Evolutionary conservation across 1,140 invertebrate genomes (phyloP).

Genomic region (Calliopsis andreniformis): DNA sequence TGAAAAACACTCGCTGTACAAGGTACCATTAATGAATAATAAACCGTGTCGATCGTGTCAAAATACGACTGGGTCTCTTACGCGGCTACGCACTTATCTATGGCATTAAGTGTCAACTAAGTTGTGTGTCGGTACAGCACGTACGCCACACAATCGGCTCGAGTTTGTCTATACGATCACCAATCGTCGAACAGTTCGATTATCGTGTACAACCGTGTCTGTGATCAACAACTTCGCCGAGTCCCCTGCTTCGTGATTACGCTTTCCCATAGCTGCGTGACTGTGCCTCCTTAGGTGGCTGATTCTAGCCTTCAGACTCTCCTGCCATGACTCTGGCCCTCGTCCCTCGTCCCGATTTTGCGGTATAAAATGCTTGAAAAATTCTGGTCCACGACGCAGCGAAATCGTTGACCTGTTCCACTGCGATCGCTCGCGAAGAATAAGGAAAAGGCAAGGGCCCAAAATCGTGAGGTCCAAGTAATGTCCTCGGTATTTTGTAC

Average conservation of each 20-base stretch:
- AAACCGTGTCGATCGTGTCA: conserved; percentile 68
- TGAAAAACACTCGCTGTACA: conserved; percentile 67
- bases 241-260: no score
- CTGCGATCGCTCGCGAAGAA: not conserved
- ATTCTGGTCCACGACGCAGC: conserved; percentile 6
- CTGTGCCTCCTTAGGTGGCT: not conserved
- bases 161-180: conserved; percentile 43
- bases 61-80: conserved; percentile 74
- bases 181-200: conserved; percentile 18
- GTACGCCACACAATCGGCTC: not conserved
- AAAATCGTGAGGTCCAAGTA: not conserved
- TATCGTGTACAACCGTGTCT: conserved; percentile 9
- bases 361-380: conserved; percentile 24
- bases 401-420: not conserved
- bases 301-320: not conserved
- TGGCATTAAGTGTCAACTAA: conserved; percentile 25
- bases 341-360: not conserved
- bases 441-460: not conserved
- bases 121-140: conserved; percentile 3
- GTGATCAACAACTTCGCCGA: not conserved
- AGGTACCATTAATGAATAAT: conserved; percentile 54
- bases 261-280: no score
- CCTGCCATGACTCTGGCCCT: not conserved
- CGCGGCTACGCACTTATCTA: conserved; percentile 54
- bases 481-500: conserved; percentile 41